phyloP scores from a whole-genome alignment of 2,113 vertebrate genomes.

The Mola mola region DNA sequence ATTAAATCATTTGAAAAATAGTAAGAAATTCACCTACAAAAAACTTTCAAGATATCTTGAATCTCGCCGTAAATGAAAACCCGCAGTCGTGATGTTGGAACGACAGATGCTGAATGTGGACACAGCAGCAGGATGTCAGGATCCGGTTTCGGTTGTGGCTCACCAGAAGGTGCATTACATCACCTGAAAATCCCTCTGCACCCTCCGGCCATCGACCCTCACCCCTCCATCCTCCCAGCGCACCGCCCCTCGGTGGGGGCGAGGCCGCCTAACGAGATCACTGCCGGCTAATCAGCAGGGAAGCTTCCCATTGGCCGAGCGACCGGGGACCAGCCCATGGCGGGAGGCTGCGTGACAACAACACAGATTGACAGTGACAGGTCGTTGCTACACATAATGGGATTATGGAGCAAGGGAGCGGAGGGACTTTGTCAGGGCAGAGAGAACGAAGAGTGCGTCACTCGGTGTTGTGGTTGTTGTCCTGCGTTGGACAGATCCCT shows the following conservation, averaged over 20 bases:
- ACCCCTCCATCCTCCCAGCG: background rate
- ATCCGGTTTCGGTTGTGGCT: no score
- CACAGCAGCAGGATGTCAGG: no score
- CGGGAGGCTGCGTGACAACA: conserved; percentile 59
- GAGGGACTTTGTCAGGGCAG: conserved; percentile 24
- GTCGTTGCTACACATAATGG: conserved; percentile 64
- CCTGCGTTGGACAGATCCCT: background rate
- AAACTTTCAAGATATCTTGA: no score
- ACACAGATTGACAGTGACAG: conserved; percentile 63
- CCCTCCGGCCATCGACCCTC: background rate
- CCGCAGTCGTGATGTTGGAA: no score
- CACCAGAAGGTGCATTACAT: conserved; percentile 40
- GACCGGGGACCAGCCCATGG: conserved; percentile 15
- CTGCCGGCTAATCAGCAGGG: conserved; percentile 54
- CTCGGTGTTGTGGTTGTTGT: conserved; percentile 1
- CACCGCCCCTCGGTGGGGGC: conserved; percentile 7
- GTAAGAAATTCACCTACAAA: no score
- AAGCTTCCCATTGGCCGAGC: conserved; percentile 47
- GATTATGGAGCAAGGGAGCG: conserved; percentile 44
- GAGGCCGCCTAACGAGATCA: conserved; percentile 57
- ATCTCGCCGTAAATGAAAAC: no score
- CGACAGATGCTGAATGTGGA: no score
- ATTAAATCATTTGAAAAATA: no score
- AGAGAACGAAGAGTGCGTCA: conserved; percentile 5
- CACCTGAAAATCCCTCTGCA: conserved; percentile 44